phyloP scores from a whole-genome alignment of 1,140 invertebrate species.

The Rhyzopertha dominica region DNA sequence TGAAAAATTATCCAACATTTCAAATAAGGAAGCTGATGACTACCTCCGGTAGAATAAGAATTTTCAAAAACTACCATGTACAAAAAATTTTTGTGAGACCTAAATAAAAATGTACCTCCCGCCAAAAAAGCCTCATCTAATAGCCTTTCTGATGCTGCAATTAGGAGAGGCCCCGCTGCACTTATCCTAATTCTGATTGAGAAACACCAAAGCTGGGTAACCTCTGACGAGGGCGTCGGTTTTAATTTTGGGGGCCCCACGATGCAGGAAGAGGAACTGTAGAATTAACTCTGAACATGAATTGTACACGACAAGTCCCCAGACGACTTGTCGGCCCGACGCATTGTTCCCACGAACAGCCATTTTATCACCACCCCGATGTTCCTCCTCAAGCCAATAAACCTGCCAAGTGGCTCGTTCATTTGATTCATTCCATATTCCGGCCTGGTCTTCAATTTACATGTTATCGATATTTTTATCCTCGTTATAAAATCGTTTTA shows the following conservation, averaged over 20 bases:
- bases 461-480: conserved; percentile 47
- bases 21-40: too few species aligned
- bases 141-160: too few species aligned
- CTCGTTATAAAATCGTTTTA: conserved; percentile 43
- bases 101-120: too few species aligned
- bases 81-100: too few species aligned
- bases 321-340: conserved; percentile 28
- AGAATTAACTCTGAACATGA: conserved; percentile 40
- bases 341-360: conserved; percentile 41
- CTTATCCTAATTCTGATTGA: too few species aligned
- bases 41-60: too few species aligned
- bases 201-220: too few species aligned
- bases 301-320: conserved; percentile 39
- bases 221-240: too few species aligned
- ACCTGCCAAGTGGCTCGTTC: conserved; percentile 39
- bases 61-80: too few species aligned
- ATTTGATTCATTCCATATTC: conserved; percentile 46
- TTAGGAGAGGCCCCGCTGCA: too few species aligned
- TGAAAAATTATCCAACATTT: too few species aligned
- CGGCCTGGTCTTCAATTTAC: conserved; percentile 40
- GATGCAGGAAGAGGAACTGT: conserved; percentile 27
- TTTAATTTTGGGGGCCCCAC: background rate
- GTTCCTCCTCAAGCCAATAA: conserved; percentile 39
- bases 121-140: too few species aligned
- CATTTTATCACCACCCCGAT: conserved; percentile 40